Conservation (phyloP, 1,140 invertebrate genomes). For the Doryteuthis pealeii region DNA sequence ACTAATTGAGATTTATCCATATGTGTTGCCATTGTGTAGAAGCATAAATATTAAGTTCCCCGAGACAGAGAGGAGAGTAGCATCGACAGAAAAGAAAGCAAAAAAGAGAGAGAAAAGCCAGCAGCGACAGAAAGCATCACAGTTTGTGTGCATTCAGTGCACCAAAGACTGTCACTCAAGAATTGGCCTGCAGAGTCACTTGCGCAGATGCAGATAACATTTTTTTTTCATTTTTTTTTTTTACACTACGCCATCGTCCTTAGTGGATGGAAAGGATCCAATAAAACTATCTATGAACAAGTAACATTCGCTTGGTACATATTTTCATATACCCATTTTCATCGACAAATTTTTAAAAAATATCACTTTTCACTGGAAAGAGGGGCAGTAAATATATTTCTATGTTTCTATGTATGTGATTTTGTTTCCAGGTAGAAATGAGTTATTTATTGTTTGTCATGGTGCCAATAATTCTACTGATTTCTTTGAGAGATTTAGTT, state of each 20-base stretch:
- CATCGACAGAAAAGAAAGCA: too few relatives aligned
- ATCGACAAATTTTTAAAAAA: not conserved
- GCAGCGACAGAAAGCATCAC: too few relatives aligned
- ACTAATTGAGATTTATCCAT: not conserved
- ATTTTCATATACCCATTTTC: not conserved
- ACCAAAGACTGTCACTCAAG: too few relatives aligned
- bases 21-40: too few relatives aligned
- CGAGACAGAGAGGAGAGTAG: not conserved
- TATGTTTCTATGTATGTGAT: not conserved
- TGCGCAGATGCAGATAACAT: too few relatives aligned
- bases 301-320: not conserved
- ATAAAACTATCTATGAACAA: not conserved
- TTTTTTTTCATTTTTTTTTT: not conserved
- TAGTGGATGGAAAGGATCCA: too few relatives aligned
- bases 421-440: not conserved
- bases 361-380: not conserved
- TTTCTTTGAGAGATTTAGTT: not conserved
- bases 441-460: not conserved
- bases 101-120: too few relatives aligned
- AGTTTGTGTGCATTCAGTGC: too few relatives aligned
- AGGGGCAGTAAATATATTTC: not conserved
- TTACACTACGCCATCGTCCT: not conserved
- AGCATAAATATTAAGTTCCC: not conserved
- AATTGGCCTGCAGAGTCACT: too few relatives aligned
- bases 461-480: not conserved